A percentile compares a stretch with the other conserved stretches of the same genome.
These are phyloP conservation scores for Oedothorax gibbosus DNA, from an alignment of 1,140 invertebrate genomes.

Conservation along the genomic window DNA sequence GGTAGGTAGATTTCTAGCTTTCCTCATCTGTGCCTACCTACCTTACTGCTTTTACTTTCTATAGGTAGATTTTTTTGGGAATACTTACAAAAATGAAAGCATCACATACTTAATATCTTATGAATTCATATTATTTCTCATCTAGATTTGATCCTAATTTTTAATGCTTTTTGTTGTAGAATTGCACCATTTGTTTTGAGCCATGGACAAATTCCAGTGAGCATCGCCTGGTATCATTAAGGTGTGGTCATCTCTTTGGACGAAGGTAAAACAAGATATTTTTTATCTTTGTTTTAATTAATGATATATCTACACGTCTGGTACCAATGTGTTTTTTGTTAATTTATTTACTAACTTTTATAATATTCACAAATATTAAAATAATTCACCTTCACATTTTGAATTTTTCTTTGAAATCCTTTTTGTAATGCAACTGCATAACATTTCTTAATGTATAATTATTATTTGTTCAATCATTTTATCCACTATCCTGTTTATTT, in stretches of 20 bases:
- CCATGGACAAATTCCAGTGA: constrained; percentile 85
- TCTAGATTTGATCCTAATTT: neutral
- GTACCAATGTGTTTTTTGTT: neutral
- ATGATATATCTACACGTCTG: neutral
- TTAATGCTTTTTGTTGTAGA: constrained; percentile 19
- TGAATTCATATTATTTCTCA: neutral
- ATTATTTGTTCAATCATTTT: neutral
- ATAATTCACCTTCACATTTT: neutral
- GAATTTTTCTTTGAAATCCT: neutral
- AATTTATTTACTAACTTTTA: neutral
- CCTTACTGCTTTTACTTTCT: neutral
- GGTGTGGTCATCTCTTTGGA: constrained; percentile 93
- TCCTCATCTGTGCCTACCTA: neutral
- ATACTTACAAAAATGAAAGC: neutral
- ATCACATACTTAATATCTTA: neutral
- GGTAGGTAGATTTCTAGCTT: no score
- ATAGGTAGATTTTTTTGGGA: neutral
- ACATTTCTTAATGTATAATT: neutral
- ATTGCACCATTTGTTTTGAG: constrained; percentile 89
- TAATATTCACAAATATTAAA: neutral
- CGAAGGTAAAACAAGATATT: constrained; percentile 44
- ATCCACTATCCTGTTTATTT: no score
- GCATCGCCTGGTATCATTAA: constrained; percentile 83
- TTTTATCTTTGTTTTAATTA: neutral
- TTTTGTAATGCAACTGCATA: neutral